Conservation (phyloP, 2,113 vertebrate species). For the Catharus fuscescens region DNA sequence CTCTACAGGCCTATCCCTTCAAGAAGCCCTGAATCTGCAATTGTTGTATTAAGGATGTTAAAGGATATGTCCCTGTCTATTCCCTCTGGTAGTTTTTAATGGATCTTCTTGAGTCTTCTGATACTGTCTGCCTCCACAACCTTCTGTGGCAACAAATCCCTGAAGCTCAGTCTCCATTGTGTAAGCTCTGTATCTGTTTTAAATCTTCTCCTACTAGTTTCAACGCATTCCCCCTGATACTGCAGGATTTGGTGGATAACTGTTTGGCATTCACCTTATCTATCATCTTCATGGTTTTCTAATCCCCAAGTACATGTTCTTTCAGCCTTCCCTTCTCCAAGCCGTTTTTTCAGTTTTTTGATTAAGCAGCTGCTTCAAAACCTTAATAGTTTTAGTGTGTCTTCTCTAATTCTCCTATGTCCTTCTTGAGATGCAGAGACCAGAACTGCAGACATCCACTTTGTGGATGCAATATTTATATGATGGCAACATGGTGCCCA, state of each 20-base stretch:
- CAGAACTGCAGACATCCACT: neutral
- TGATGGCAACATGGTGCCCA: neutral
- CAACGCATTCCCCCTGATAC: neutral
- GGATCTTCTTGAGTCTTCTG: slow-evolving; percentile 15
- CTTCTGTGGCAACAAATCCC: slow-evolving; percentile 50
- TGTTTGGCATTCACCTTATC: neutral
- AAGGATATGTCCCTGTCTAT: slow-evolving; percentile 15
- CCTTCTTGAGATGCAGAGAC: neutral
- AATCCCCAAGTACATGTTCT: neutral
- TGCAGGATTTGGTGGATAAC: neutral
- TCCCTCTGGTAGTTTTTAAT: slow-evolving; percentile 37
- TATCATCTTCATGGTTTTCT: slow-evolving; percentile 1
- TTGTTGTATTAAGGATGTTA: slow-evolving; percentile 35
- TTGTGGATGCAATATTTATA: neutral
- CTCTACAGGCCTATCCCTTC: neutral
- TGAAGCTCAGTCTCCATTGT: slow-evolving; percentile 30
- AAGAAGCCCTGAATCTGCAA: slow-evolving; percentile 5
- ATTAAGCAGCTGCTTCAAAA: neutral
- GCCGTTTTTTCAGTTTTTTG: neutral
- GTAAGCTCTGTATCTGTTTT: slow-evolving; percentile 54
- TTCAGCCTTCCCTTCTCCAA: neutral
- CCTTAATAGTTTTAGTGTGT: neutral
- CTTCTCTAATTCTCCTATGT: neutral
- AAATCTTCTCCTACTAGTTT: slow-evolving; percentile 42
- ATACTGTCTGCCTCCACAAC: neutral